Base-by-base conservation (phyloP, 2,113 vertebrate genomes). In the Alaudala cheleensis region DNA sequence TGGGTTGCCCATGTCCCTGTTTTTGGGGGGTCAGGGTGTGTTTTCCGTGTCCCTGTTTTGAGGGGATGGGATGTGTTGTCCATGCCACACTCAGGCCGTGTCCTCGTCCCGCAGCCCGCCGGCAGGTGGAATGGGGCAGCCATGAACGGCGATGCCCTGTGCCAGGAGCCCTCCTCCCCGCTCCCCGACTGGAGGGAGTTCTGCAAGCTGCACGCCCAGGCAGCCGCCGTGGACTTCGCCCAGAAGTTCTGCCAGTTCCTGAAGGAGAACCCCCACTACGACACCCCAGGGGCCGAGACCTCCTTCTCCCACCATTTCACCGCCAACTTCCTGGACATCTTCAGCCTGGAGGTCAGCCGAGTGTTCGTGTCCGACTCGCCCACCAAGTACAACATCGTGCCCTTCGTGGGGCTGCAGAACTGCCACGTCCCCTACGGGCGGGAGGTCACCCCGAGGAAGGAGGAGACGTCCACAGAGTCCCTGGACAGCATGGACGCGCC, bases 121-220 rank as follows among this genome's bases (percentile, higher is more conserved):
- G 56, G 91, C 97, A 95, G 98, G 98, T 98, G 98, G 98, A 98
- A 99, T 99, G 99, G 99, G 97, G 96, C 98, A 99, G 98, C 98
- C 98, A 99, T 99, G 99, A 99, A 99, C 98, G 99, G 99, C 96
- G 98, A 98, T 88, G 97, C 97, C 96, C 93, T 98, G 95, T 98
- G 98, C 98, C 98, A 98, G 92, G 98, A 99, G 92, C 97, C 98
- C 94, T 98, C 98, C 92, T 99, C 98, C 97, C 98, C 98, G 6
- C 98, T 98, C 97, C 99, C 99, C 1, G 99, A 99, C 98, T 99
- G 99, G 99, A 98, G 98, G 98, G 99, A 99, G 97, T 99, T 99
- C 98, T 99, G 99, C 14, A 99, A 99, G 98, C 98, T 99, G 74
- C 99, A 99, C 5, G 99, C 99, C 21, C 99, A 98, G 90, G 98